Conservation (phyloP, 2,888 invertebrate species). For the Sclerodermus sp. region DNA sequence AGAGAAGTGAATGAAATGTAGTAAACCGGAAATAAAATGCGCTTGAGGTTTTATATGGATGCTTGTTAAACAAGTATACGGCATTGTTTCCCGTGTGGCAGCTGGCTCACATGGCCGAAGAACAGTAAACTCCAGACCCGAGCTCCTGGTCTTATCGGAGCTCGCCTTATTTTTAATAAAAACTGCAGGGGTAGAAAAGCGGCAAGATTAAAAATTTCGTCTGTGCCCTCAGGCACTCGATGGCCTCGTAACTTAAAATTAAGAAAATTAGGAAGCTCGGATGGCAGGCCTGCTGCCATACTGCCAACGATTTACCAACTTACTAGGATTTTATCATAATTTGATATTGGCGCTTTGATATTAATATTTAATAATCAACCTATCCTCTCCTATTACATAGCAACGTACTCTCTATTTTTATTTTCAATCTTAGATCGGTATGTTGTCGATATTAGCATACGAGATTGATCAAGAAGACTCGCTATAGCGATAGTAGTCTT, state of each 20-base stretch:
- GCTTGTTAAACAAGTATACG: slow-evolving; percentile 24
- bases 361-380: too few species aligned
- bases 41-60: slow-evolving; percentile 13
- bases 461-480: too few species aligned
- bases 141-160: slow-evolving; percentile 22
- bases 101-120: slow-evolving; percentile 35
- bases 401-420: too few species aligned
- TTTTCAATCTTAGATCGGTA: too few species aligned
- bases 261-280: slow-evolving; percentile 38
- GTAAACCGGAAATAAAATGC: slow-evolving; percentile 12
- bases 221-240: slow-evolving; percentile 24
- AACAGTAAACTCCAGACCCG: slow-evolving; percentile 29
- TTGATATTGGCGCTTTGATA: too few species aligned
- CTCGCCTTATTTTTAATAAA: slow-evolving; percentile 40
- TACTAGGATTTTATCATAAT: too few species aligned
- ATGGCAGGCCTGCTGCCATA: too few species aligned
- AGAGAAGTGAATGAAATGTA: too few species aligned
- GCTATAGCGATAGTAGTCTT: too few species aligned
- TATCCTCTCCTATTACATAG: too few species aligned
- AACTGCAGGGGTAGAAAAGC: slow-evolving; percentile 19
- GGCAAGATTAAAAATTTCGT: slow-evolving; percentile 41
- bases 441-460: too few species aligned
- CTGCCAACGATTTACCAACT: too few species aligned
- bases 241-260: slow-evolving; percentile 45
- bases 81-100: slow-evolving; percentile 34